Evolutionary conservation across 2,888 invertebrate genomes (phyloP), one percentile per base, ranked within the genome.

Genomic region (Orchestes rusci): DNA sequence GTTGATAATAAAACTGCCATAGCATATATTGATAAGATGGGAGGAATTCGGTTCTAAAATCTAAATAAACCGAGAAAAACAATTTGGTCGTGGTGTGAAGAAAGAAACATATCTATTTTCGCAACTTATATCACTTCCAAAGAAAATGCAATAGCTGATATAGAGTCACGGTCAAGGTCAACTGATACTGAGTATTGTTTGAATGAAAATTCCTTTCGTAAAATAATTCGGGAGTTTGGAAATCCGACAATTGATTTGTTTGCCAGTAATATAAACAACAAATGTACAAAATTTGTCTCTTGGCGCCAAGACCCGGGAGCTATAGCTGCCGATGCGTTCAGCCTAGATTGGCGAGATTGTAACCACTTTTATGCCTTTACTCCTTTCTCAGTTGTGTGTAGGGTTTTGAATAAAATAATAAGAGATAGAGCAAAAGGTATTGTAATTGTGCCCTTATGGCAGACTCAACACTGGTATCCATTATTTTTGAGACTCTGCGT

Each of bases 391-490:
- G 10, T 23, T 23, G 23, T 23, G 5, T 5, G 23, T 23, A 23
- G 31, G 13, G 31, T 7, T 5, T 5, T 12, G 12, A 12, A 31
- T 12, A 7, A 31, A 31, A 31, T 31, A 10, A 31, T 31, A 31
- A 12, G 10, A 10, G 31, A 31, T 12, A 31, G 31, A 10, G 31
- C 31, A 8, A 10, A 12, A 5, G 35, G 35, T 7, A 35, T 35
- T 10, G 19, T 35, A 4, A 16, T 35, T 16, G 19, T 35, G 8
- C 35, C 19, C 10, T 3, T 16, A n/a, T 35, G 35, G 17, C 3
- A 10, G 7, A 33, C 4, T 16, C 34, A 33, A 16, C 16, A 5
- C 12, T 33, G 34, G 34, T 33, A 33, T 17, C 34, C 34, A 8
- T 16, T 33, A 15, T 33, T 16, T 16, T 7, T 4, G 4, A 33